A percentile compares a stretch with the other conserved stretches of the same genome.
phyloP scores from a whole-genome alignment of 2,888 invertebrate species.

The Ochropleura plecta region DNA sequence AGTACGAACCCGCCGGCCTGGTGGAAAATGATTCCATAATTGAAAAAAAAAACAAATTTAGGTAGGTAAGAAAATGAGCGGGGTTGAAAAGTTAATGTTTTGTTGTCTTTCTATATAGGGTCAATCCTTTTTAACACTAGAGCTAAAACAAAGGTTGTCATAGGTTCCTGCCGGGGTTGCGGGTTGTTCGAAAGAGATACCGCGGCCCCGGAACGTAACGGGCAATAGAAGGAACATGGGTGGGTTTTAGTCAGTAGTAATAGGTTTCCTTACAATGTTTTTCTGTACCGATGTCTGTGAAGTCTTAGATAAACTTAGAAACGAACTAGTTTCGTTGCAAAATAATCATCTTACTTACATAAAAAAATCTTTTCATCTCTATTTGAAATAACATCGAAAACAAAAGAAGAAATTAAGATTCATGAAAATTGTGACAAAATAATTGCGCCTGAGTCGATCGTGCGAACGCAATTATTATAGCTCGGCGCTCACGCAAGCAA shows the following conservation, averaged over 20 bases:
- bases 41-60: too few species aligned
- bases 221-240: too few species aligned
- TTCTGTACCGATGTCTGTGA: too few species aligned
- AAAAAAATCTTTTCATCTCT: slow-evolving; percentile 36
- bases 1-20: too few species aligned
- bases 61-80: not conserved
- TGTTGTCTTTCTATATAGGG: not conserved
- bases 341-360: slow-evolving; percentile 4
- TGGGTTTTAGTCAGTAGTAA: too few species aligned
- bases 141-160: too few species aligned
- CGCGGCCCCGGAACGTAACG: too few species aligned
- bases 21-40: too few species aligned
- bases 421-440: slow-evolving; percentile 68
- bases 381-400: slow-evolving; percentile 54
- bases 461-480: slow-evolving; percentile 74
- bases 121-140: not conserved
- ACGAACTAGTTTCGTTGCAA: not conserved
- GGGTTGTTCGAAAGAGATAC: too few species aligned
- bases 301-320: too few species aligned
- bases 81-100: not conserved
- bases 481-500: slow-evolving; percentile 68
- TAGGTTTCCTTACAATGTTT: too few species aligned
- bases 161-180: too few species aligned
- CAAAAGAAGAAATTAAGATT: slow-evolving; percentile 63
- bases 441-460: slow-evolving; percentile 73